Conservation (phyloP, 2,797 vertebrate genomes). For the Spea hammondii region DNA sequence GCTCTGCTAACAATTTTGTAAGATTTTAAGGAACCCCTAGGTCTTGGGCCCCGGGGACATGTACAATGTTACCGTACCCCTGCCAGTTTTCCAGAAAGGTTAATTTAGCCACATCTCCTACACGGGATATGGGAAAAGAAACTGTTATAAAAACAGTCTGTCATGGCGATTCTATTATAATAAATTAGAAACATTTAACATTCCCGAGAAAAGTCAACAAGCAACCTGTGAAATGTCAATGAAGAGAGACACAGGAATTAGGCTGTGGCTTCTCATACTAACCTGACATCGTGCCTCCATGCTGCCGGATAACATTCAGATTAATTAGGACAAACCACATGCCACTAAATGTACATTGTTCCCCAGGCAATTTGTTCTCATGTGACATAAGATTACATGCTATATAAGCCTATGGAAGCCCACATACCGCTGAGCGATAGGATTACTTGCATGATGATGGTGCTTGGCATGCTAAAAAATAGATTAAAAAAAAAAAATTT, state of each 20-base stretch:
- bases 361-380: not conserved
- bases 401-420: no score
- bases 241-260: not conserved
- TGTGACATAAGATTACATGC: no score
- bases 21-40: no score
- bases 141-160: not conserved
- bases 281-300: not conserved
- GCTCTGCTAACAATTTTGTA: no score
- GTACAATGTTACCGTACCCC: no score
- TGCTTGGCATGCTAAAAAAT: no score
- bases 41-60: no score
- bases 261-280: not conserved
- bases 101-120: not conserved
- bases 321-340: not conserved
- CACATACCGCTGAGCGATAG: no score
- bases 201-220: conserved; percentile 4
- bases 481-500: no score
- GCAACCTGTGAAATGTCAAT: conserved; percentile 8
- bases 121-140: not conserved
- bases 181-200: not conserved
- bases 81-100: not conserved
- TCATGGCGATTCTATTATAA: not conserved
- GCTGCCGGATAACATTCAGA: not conserved
- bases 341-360: not conserved
- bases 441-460: no score